Evolutionary conservation across 2,797 vertebrate species (phyloP), one percentile per base, ranked within the genome.

Genomic region (Gephyroberyx darwinii): DNA sequence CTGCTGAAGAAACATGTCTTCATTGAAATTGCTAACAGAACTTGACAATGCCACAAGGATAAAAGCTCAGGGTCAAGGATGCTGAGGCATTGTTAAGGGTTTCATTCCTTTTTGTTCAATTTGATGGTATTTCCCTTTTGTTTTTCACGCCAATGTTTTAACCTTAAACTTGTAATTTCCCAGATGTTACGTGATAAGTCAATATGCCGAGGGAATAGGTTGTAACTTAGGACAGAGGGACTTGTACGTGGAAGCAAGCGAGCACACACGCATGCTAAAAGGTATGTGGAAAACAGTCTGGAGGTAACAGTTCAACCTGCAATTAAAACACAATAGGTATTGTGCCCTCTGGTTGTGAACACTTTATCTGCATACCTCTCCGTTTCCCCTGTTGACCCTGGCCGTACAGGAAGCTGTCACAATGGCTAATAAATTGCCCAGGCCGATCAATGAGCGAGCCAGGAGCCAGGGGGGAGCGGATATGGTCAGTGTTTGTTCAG

Each of bases 291-390:
- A 92, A 92, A 93, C 86, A 90, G 84, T 89, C 58, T 60, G 30
- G 69, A 78, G 58, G 87, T 88, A 91, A 90, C 83, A 82, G 76
- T 91, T 86, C 90, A 84, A 92, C 88, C 84, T 82, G 87, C 84
- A 88, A 91, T 93, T 89, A 92, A 89, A 89, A 94, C 87, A 95
- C 94, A 94, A 94, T 93, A 81, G 92, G 81, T 79, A 94, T 94
- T 94, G 93, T 95, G 81, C 43, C 5, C 4, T 65, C 54, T 71
- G 74, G 77, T 90, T 90, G 86, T 13, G 81, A 79, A 59, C 76
- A 83, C 89, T 91, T 93, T 93, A 92, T 93, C 92, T 88, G 81
- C 86, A 88, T 90, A 86, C 82, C 87, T 92, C 88, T 86, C 78
- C 57, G 72, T 86, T 93, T 93, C 93, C 94, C 90, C 74, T 71